These are phyloP conservation scores for Aleiodes sp. DNA, from an alignment of 1,140 invertebrate genomes.

Conservation along the genomic window DNA sequence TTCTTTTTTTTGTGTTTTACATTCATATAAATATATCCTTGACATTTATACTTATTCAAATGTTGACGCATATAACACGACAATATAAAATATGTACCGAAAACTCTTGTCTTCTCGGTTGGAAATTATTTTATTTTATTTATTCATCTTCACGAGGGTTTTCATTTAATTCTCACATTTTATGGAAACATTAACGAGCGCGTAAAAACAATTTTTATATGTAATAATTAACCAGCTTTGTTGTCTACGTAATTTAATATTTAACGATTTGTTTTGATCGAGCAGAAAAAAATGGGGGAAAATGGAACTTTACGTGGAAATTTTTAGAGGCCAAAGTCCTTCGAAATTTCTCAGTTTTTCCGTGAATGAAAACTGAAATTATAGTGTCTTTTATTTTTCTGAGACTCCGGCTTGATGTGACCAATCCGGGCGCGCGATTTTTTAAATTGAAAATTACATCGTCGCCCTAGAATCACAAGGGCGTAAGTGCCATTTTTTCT, in stretches of 20 bases:
- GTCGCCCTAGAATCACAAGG: too few relatives aligned
- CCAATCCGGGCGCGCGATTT: too few relatives aligned
- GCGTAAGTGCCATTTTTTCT: too few relatives aligned
- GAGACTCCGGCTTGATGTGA: too few relatives aligned
- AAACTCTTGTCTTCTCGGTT: conserved; percentile 11
- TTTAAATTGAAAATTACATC: too few relatives aligned
- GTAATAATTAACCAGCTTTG: not conserved
- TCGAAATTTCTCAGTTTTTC: too few relatives aligned
- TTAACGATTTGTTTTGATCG: not conserved
- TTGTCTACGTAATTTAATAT: not conserved
- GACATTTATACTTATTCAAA: conserved; percentile 45
- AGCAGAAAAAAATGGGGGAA: not conserved
- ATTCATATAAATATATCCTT: conserved; percentile 43
- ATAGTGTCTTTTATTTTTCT: too few relatives aligned
- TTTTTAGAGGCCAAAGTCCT: too few relatives aligned
- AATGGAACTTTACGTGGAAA: not conserved
- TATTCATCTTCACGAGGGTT: not conserved
- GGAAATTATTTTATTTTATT: not conserved
- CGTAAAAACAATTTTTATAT: conserved; percentile 3
- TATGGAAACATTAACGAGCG: conserved; percentile 20
- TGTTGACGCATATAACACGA: conserved; percentile 40
- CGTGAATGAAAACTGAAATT: too few relatives aligned
- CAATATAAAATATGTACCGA: conserved; percentile 44
- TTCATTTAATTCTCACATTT: not conserved
- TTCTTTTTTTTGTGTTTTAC: conserved; percentile 32